phyloP scores from a whole-genome alignment of 2,888 invertebrate genomes.

The Meghimatium bilineatum region DNA sequence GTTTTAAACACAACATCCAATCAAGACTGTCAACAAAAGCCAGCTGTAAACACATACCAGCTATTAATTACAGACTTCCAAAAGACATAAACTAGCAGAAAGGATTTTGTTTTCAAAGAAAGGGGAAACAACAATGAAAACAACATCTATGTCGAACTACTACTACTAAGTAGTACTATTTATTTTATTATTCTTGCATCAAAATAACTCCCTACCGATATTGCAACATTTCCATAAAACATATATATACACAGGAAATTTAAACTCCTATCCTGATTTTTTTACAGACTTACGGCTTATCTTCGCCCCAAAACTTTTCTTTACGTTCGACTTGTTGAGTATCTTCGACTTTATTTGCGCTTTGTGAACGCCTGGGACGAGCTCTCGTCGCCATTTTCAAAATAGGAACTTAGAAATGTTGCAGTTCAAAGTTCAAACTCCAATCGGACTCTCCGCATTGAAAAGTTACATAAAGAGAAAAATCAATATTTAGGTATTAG shows the following conservation, averaged over 20 bases:
- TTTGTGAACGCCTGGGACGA: conserved; percentile 21
- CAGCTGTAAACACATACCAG: too few species aligned
- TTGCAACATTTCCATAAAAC: not conserved
- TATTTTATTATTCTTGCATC: too few species aligned
- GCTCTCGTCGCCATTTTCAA: conserved; percentile 36
- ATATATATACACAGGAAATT: not conserved
- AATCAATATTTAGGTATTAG: too few species aligned
- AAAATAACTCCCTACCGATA: too few species aligned
- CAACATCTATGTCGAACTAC: not conserved
- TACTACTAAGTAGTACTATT: not conserved
- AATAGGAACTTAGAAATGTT: not conserved
- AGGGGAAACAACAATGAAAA: conserved; percentile 25
- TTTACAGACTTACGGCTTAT: conserved; percentile 38
- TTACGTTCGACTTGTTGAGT: conserved; percentile 22
- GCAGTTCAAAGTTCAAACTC: not conserved
- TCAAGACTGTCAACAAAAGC: too few species aligned
- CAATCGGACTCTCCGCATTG: not conserved
- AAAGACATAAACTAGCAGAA: too few species aligned
- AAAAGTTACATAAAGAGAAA: too few species aligned
- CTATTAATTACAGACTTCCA: too few species aligned
- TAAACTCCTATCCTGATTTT: not conserved
- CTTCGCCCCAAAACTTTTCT: conserved; percentile 22
- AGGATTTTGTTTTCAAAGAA: too few species aligned
- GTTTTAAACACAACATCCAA: too few species aligned
- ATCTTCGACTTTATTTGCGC: conserved; percentile 35